These are phyloP conservation scores for Microcebus ravelobensis DNA, from an alignment of 2,113 vertebrate genomes.

Conservation along the genomic window DNA sequence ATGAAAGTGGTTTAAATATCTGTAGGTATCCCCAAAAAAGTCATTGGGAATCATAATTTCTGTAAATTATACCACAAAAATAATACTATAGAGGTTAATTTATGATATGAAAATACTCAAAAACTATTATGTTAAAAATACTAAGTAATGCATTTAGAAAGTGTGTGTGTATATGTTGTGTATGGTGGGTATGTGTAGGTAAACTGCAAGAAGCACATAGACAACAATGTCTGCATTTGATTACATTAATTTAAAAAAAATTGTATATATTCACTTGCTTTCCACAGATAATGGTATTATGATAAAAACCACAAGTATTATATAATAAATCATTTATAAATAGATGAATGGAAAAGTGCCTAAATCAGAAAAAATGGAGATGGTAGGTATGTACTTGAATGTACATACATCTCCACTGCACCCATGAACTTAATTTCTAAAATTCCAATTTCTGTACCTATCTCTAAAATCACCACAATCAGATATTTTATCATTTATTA, in stretches of 20 bases:
- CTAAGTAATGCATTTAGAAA: neutral
- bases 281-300: neutral
- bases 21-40: neutral
- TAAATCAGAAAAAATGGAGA: neutral
- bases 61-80: neutral
- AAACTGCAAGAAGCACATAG: neutral
- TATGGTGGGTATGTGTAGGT: neutral
- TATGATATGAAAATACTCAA: neutral
- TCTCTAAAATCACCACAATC: neutral
- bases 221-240: neutral
- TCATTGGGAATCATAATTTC: neutral
- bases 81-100: neutral
- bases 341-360: neutral
- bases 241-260: neutral
- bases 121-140: neutral
- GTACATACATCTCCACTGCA: neutral
- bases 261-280: neutral
- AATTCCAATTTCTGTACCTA: neutral
- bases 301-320: neutral
- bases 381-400: neutral
- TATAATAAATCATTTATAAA: neutral
- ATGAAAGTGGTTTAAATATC: neutral
- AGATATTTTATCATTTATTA: neutral
- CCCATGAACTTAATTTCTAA: neutral
- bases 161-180: neutral